phyloP scores from a whole-genome alignment of 2,113 vertebrate species.

The Callopanchax toddi region DNA sequence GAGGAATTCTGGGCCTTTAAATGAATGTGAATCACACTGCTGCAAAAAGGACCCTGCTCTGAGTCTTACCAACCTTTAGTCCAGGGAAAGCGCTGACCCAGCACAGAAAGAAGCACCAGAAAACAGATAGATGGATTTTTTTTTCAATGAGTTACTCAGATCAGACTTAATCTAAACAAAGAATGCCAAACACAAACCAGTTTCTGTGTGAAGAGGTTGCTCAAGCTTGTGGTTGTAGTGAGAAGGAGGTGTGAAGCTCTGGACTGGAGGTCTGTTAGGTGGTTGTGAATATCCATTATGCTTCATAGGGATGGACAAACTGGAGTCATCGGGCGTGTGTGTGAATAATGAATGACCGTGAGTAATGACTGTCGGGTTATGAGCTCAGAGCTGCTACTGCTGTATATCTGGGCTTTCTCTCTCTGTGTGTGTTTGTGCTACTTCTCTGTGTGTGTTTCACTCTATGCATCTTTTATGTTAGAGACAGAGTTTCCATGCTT shows the following conservation, averaged over 20 bases:
- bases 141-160: too few relatives aligned
- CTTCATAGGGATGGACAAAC: constrained; percentile 61
- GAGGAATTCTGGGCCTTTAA: too few relatives aligned
- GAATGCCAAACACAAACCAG: background rate
- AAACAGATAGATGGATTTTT: too few relatives aligned
- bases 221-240: constrained; percentile 10
- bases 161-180: too few relatives aligned
- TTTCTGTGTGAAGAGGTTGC: constrained; percentile 3
- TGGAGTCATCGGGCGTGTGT: constrained; percentile 54
- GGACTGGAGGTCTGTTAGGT: constrained; percentile 66
- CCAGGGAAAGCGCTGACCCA: too few relatives aligned
- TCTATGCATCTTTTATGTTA: constrained; percentile 59
- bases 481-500: constrained; percentile 46
- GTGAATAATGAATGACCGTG: constrained; percentile 55
- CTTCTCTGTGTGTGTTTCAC: constrained; percentile 37
- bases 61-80: too few relatives aligned
- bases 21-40: too few relatives aligned
- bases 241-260: constrained; percentile 51
- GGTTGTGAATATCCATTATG: constrained; percentile 66
- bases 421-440: constrained; percentile 35
- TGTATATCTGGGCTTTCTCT: constrained; percentile 43
- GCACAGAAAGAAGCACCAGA: too few relatives aligned
- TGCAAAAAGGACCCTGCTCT: too few relatives aligned
- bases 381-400: constrained; percentile 55
- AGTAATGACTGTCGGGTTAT: constrained; percentile 56